Base-by-base conservation (phyloP, 2,113 vertebrate species). In the Heteronetta atricapilla region DNA sequence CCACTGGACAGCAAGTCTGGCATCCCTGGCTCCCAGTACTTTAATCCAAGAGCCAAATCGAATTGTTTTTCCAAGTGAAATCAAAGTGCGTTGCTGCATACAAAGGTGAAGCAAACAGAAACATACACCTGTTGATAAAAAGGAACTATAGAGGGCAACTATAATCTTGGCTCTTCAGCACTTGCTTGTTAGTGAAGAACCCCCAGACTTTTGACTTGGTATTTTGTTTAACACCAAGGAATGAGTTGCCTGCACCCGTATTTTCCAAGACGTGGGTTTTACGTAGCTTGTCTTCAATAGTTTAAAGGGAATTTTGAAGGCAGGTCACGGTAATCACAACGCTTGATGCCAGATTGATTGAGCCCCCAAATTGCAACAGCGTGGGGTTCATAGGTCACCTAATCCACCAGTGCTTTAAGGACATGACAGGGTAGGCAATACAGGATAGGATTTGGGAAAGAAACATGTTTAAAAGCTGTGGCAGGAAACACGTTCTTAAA, bases 101-200 rank as follows among this genome's bases (percentile, higher is more conserved):
- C 22, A 62, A 77, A 50, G 55, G 59, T 16, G 3, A 66, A 88
- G 4, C 1, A 0, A 0, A 63, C 28, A 63, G 10, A 63, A 63
- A 40, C 70, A 63, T 50, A 73, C 36, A 6, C 13, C 38, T 29
- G 29, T 26, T 38, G 33, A 58, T 48, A n/a, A 22, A 91, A 31
- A 64, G 16, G 13, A 79, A 79, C 16, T 72, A 17, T 8, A 60
- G 2, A 50, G 11, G 75, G 19, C 33, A 67, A 38, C 14, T n/a
- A 20, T 23, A 55, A 82, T 40, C 74, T 63, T 44, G 21, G 28
- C 38, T 88, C 74, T 36, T 89, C 56, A 67, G 16, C 19, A 77
- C 16, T 38, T 80, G 13, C 5, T 77, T 21, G 15, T 53, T 74
- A 77, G 53, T 29, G 3, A 55, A 55, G 67, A 76, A 69, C 23